Conservation (phyloP, 1,140 invertebrate species). For the Vollenhovia emeryi region DNA sequence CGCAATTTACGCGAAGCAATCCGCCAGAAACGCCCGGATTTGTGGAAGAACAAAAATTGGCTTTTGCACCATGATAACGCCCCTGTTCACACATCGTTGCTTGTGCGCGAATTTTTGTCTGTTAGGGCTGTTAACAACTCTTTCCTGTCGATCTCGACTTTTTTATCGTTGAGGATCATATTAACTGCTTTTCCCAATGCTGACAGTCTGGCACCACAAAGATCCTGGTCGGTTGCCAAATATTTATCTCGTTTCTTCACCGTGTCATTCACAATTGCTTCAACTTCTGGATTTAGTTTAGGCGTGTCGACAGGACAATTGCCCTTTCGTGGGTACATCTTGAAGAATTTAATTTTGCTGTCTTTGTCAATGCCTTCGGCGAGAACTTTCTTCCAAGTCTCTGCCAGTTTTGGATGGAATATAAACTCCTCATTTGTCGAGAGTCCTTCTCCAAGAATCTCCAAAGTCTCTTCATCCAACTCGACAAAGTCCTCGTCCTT, state of each 20-base stretch:
- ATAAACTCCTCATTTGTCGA: neutral
- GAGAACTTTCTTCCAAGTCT: neutral
- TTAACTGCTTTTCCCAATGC: neutral
- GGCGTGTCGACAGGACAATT: neutral
- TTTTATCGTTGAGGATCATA: neutral
- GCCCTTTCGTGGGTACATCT: neutral
- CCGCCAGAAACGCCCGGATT: too few species aligned
- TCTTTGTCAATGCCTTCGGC: neutral
- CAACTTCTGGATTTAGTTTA: neutral
- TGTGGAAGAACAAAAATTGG: too few species aligned
- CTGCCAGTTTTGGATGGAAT: neutral
- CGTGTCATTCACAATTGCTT: neutral
- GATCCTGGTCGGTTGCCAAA: neutral
- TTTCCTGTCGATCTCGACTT: neutral
- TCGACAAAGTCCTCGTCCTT: neutral
- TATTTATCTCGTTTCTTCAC: neutral
- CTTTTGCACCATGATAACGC: too few species aligned
- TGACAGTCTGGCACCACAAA: neutral
- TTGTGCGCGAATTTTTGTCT: neutral
- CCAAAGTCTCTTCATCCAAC: neutral
- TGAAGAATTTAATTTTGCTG: neutral
- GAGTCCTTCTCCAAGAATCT: neutral
- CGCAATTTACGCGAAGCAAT: too few species aligned
- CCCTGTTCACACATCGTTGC: too few species aligned
- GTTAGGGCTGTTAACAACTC: neutral